Evolutionary conservation across 2,888 invertebrate species (phyloP), one percentile per base, ranked within the genome.

Genomic region (Epistrophe grossulariae): DNA sequence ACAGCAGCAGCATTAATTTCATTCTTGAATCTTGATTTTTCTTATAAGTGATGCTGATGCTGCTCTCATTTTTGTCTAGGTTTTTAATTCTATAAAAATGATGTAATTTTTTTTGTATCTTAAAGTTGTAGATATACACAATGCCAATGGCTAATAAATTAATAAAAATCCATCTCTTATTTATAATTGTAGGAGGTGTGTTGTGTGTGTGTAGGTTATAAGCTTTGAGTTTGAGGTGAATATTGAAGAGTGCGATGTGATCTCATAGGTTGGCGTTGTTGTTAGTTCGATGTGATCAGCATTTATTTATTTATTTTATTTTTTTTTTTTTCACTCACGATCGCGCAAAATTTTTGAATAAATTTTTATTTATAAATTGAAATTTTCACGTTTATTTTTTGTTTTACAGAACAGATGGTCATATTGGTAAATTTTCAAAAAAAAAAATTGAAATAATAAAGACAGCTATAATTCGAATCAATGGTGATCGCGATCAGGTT

Each of bases 71-170:
- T 55, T 19, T 45, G n/a, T 13, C 9, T 17, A 43, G 5, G n/a
- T 50, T 45, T 28, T 68, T 13, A 15, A 15, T 57, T 55, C 40
- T 19, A 24, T 24, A 24, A 24, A 84, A 84, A 84, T 84, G 84
- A 84, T 84, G 84, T 84, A 79, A 84, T 84, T 79, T 70, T 79
- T 70, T 50, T 68, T 17, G 19, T 17, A 55, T 55, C 55, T 55
- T 1, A 15, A 1, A 55, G 55, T 55, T 31, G 55, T 55, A 55
- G 28, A 55, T 73, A 55, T 73, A 45, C 19, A 52, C 68, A 57
- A 84, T 84, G 79, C 73, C 83, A 79, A 55, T 78, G 50, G 77
- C 72, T 72, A 81, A 81, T 68, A 84, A 72, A 77, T 73, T 81
- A 71, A 59, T 81, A 57, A 83, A 68, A 55, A 74, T 62, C 43